phyloP scores from a whole-genome alignment of 2,113 vertebrate genomes.

The Tyrannus savana region DNA sequence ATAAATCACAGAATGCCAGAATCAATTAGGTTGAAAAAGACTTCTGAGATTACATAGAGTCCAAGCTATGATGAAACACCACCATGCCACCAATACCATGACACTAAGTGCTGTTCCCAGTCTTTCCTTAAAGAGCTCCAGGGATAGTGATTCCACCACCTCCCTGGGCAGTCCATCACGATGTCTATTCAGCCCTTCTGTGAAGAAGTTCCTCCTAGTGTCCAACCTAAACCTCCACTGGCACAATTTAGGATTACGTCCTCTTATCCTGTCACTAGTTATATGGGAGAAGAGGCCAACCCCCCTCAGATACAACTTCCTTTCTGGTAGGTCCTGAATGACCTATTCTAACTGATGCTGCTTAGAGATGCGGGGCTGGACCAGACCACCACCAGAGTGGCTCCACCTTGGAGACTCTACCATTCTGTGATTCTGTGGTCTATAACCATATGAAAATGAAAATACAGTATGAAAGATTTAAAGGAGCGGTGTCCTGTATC shows the following conservation, averaged over 20 bases:
- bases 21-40: background rate
- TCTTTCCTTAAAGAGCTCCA: background rate
- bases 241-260: background rate
- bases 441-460: background rate
- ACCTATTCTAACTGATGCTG: background rate
- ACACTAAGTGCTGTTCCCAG: background rate
- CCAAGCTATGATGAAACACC: rapidly evolving
- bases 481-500: rapidly evolving
- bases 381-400: background rate
- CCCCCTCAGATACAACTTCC: rapidly evolving
- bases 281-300: rapidly evolving
- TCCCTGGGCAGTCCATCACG: background rate
- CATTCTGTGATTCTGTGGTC: no score
- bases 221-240: background rate
- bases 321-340: background rate
- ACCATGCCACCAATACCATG: background rate
- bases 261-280: background rate
- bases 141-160: rapidly evolving
- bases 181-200: background rate
- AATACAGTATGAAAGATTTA: background rate
- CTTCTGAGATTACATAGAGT: background rate
- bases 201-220: background rate
- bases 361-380: background rate
- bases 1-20: background rate
- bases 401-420: background rate